Conservation (phyloP, 2,113 vertebrate species). For the Colius striatus region DNA sequence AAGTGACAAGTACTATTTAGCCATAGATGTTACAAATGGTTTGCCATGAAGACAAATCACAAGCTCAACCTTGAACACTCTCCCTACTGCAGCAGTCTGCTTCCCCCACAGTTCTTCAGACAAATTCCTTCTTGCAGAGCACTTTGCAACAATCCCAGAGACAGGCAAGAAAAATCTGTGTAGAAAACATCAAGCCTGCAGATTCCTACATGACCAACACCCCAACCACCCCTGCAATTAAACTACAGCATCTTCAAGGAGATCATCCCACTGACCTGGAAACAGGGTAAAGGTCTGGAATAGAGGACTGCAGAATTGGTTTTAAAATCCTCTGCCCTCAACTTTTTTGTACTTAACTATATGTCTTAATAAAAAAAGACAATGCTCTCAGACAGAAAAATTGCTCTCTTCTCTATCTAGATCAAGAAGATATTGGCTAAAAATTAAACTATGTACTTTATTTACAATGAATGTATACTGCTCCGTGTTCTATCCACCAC, state of each 20-base stretch:
- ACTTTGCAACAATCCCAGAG: background rate
- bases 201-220: background rate
- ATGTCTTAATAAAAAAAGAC: background rate
- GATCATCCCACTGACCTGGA: background rate
- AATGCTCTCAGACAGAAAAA: background rate
- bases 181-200: background rate
- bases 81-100: background rate
- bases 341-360: background rate
- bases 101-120: background rate
- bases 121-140: background rate
- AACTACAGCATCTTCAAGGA: background rate
- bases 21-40: background rate
- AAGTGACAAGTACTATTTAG: background rate
- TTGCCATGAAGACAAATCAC: background rate
- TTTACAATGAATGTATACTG: constrained; percentile 30
- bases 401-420: background rate
- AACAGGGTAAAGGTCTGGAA: background rate
- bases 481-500: background rate
- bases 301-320: background rate
- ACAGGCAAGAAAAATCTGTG: background rate
- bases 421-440: background rate
- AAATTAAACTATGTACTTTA: background rate
- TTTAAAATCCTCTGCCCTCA: background rate
- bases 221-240: background rate
- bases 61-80: background rate